Conservation (phyloP, 2,888 invertebrate species). For the Drosophila formosana region DNA sequence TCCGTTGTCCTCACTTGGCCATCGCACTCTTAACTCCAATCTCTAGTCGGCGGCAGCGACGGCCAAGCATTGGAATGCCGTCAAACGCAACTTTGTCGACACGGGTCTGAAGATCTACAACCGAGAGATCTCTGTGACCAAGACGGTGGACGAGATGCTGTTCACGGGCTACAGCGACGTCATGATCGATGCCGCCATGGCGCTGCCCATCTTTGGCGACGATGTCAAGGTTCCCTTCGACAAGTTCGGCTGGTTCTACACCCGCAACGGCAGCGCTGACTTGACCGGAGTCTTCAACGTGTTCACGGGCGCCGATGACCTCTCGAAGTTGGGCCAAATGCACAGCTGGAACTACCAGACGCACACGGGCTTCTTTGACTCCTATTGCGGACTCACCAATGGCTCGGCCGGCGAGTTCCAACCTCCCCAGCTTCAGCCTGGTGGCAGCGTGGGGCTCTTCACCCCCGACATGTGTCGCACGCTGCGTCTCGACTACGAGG, state of each 20-base stretch:
- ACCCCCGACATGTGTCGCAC: constrained; percentile 92
- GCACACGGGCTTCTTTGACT: constrained; percentile 86
- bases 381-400: constrained; percentile 87
- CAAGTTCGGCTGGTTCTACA: constrained; percentile 94
- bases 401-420: constrained; percentile 94
- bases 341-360: constrained; percentile 90
- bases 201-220: constrained; percentile 86
- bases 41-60: constrained; percentile 85
- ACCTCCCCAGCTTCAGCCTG: constrained; percentile 88
- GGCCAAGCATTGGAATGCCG: constrained; percentile 87
- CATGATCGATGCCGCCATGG: constrained; percentile 88
- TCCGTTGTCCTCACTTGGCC: neutral
- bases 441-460: constrained; percentile 88
- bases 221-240: constrained; percentile 89
- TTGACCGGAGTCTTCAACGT: constrained; percentile 93
- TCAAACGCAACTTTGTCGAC: constrained; percentile 88
- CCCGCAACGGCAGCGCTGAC: constrained; percentile 90
- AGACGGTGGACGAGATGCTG: constrained; percentile 89
- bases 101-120: constrained; percentile 87
- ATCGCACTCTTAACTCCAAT: neutral
- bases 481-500: constrained; percentile 87
- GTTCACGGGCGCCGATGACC: constrained; percentile 88
- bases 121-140: constrained; percentile 87
- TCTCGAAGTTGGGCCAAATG: constrained; percentile 89
- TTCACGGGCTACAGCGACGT: constrained; percentile 93